phyloP scores from a whole-genome alignment of 2,888 invertebrate genomes.

The Eumerus sabulonum region DNA sequence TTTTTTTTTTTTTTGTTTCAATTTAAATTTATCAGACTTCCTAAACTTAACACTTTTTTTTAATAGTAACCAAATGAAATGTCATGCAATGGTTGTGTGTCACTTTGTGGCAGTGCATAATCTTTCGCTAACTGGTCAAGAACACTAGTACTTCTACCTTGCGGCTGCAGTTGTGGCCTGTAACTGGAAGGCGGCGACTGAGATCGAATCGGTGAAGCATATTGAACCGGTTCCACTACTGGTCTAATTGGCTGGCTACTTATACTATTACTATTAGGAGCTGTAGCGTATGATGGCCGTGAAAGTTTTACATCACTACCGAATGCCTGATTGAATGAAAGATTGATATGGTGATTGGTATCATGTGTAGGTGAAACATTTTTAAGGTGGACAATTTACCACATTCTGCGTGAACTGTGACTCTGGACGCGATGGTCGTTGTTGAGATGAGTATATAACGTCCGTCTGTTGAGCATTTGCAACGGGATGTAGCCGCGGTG shows the following conservation, averaged over 20 bases:
- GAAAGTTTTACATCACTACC: slow-evolving; percentile 76
- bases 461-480: slow-evolving; percentile 77
- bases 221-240: slow-evolving; percentile 72
- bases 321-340: slow-evolving; percentile 70
- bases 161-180: slow-evolving; percentile 70
- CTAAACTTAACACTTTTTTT: slow-evolving; percentile 65
- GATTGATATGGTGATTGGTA: no score
- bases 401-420: slow-evolving; percentile 76
- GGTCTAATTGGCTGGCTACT: slow-evolving; percentile 73
- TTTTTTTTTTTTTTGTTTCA: slow-evolving; percentile 10
- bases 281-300: slow-evolving; percentile 76
- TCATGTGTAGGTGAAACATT: neutral
- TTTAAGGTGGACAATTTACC: slow-evolving; percentile 46
- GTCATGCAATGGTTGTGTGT: slow-evolving; percentile 86
- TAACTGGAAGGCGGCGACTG: slow-evolving; percentile 69
- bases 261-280: slow-evolving; percentile 76
- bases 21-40: slow-evolving; percentile 47
- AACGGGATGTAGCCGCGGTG: slow-evolving; percentile 76
- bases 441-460: slow-evolving; percentile 77
- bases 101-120: slow-evolving; percentile 86
- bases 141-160: slow-evolving; percentile 80
- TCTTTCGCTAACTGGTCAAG: slow-evolving; percentile 90
- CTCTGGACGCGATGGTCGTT: slow-evolving; percentile 77
- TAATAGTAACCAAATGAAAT: slow-evolving; percentile 91
- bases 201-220: slow-evolving; percentile 72